Base-by-base conservation (phyloP, 2,888 invertebrate species). In the Lagria hirta region DNA sequence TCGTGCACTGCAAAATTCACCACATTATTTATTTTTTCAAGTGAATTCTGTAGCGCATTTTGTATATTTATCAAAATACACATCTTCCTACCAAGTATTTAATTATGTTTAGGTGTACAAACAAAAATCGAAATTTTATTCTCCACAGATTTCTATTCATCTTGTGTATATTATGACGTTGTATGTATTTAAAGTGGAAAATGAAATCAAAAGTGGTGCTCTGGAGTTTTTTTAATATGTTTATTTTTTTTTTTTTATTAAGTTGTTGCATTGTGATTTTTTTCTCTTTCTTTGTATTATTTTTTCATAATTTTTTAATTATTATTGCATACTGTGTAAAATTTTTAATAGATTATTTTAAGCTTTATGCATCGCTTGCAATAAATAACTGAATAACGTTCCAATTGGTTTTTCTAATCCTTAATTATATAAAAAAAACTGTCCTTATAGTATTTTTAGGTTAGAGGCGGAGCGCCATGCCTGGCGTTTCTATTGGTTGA, bases 11-110 rank as follows among this genome's bases (percentile, higher is more conserved):
- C 43, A 46, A 42, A 22, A 46, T 35, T 42, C 43, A 21, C 43
- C 43, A 36, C 51, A 33, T 52, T 54, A 52, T 50, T 55, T 52
- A 37, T 53, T 47, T 20, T 49, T 41, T 43, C 17, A 41, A 21
- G 41, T 44, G 16, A 38, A 40, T 43, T 49, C 15, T 27, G 29
- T 44, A 28, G 35, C 41, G 45, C 47, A 45, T 42, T 48, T 51
- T 50, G 43, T 51, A 35, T 40, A 42, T 51, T 42, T 23, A 36
- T 37, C 21, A 34, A 26, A 22, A 48, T 41, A 42, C 61, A 69
- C 71, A 72, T 72, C 70, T 70, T 72, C 71, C 71, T 72, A 71
- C 66, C 68, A 68, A 72, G 72, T 71, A 72, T 72, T 72, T 70
- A 66, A 66, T 54, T 58, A 42, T 54, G 48, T 59, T 58, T 62